Percentiles rank a stretch among this genome's conserved stretches.
phyloP scores from a whole-genome alignment of 2,888 invertebrate species.

The Drosophila merina region DNA sequence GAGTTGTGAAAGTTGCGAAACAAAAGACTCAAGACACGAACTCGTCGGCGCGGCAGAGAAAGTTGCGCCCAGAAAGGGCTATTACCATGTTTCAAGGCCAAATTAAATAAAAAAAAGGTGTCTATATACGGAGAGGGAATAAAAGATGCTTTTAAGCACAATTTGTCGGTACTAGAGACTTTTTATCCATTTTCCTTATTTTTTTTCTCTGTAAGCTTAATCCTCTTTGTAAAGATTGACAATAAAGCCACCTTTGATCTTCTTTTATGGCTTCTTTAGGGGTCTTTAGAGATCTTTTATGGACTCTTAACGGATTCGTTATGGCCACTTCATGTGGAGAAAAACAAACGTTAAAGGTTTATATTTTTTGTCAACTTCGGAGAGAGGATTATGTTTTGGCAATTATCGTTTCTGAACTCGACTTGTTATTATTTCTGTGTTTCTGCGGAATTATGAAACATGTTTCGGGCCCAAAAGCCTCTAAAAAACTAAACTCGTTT shows the following conservation, averaged over 20 bases:
- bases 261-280: constrained; percentile 26
- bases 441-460: constrained; percentile 34
- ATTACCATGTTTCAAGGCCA: constrained; percentile 15
- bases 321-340: too few species aligned
- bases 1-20: constrained; percentile 44
- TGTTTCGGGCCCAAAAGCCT: constrained; percentile 28
- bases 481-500: constrained; percentile 16
- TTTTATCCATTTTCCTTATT: too few species aligned
- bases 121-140: too few species aligned
- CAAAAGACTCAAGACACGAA: constrained; percentile 44
- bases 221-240: constrained; percentile 1
- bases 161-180: too few species aligned
- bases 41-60: constrained; percentile 13
- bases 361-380: too few species aligned
- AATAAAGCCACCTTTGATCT: constrained; percentile 26
- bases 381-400: constrained; percentile 36
- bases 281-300: not conserved
- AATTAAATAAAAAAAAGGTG: not conserved
- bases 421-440: not conserved
- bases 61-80: constrained; percentile 7
- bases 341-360: too few species aligned
- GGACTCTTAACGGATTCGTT: too few species aligned
- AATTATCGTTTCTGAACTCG: constrained; percentile 30
- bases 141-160: too few species aligned
- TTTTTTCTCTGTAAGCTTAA: not conserved